Conservation (phyloP, 2,888 invertebrate genomes). For the Craniophora ligustri region DNA sequence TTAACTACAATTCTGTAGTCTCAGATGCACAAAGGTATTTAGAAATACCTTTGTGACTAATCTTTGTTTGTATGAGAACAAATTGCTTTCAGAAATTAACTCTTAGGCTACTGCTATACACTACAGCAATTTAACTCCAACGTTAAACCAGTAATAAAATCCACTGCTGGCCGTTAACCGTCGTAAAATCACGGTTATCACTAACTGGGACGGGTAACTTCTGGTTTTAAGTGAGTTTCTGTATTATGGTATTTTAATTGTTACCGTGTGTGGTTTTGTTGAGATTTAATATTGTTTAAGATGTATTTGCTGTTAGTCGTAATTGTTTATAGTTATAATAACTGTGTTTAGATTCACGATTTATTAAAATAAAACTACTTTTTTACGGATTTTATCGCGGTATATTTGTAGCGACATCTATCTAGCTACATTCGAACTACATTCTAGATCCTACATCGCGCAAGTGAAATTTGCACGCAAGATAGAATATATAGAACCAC, state of each 20-base stretch:
- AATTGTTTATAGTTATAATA: too few species aligned
- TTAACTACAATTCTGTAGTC: too few species aligned
- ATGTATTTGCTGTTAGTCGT: too few species aligned
- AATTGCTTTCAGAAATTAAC: conserved; percentile 45
- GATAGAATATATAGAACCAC: too few species aligned
- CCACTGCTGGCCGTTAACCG: conserved; percentile 40
- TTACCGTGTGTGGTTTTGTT: neutral
- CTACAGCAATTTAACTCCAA: conserved; percentile 26
- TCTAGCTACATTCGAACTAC: too few species aligned
- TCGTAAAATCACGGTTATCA: conserved; percentile 47
- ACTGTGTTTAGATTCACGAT: too few species aligned
- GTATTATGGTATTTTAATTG: conserved; percentile 27
- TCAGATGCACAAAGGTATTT: neutral
- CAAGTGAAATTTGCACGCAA: too few species aligned
- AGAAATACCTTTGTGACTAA: neutral
- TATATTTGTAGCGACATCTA: too few species aligned
- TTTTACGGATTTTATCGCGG: too few species aligned
- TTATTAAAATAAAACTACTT: too few species aligned
- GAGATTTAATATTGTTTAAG: too few species aligned
- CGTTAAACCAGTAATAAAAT: conserved; percentile 40
- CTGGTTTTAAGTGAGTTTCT: conserved; percentile 22
- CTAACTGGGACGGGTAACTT: conserved; percentile 38
- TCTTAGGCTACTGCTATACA: conserved; percentile 13
- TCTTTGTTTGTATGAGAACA: conserved; percentile 23
- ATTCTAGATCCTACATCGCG: too few species aligned